Percentiles rank a stretch among this genome's conserved stretches.
Evolutionary conservation across 2,888 invertebrate species (phyloP).

Genomic region (Ceramica pisi): DNA sequence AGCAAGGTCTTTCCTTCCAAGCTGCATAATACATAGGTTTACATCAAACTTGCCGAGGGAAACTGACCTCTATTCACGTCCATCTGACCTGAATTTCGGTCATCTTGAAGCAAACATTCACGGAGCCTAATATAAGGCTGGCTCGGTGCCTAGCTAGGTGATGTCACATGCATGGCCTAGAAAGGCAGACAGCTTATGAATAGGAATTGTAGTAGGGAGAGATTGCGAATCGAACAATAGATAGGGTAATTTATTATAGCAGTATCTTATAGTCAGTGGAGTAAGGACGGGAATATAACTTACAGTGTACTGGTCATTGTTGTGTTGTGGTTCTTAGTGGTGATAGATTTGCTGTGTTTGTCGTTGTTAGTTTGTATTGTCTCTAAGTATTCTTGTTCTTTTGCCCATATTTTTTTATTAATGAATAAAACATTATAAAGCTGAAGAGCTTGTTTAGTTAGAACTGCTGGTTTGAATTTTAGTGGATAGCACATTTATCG

Average conservation of each 20-base stretch:
- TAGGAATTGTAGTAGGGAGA: conserved; percentile 5
- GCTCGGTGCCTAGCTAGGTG: conserved; percentile 41
- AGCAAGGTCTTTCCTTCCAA: neutral
- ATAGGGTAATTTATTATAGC: conserved; percentile 37
- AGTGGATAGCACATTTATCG: too few species aligned
- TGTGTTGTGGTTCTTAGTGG: neutral
- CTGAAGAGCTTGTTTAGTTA: too few species aligned
- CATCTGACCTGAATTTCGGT: conserved; percentile 45
- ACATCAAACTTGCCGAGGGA: neutral
- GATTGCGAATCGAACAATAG: conserved; percentile 45
- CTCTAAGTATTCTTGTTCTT: neutral
- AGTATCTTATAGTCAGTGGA: neutral
- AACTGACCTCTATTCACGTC: conserved; percentile 20
- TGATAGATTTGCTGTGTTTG: too few species aligned
- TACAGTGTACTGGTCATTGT: neutral
- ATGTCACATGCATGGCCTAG: conserved; percentile 45
- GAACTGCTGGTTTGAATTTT: too few species aligned
- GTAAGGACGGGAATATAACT: neutral
- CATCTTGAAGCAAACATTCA: conserved; percentile 45
- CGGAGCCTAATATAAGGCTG: conserved; percentile 29
- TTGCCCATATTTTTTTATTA: too few species aligned
- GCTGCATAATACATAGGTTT: conserved; percentile 11
- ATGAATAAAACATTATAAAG: too few species aligned
- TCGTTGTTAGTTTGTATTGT: neutral
- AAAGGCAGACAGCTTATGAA: conserved; percentile 36